These are phyloP conservation scores for Lepidurus apus DNA, from an alignment of 1,140 invertebrate genomes.

Conservation along the genomic window DNA sequence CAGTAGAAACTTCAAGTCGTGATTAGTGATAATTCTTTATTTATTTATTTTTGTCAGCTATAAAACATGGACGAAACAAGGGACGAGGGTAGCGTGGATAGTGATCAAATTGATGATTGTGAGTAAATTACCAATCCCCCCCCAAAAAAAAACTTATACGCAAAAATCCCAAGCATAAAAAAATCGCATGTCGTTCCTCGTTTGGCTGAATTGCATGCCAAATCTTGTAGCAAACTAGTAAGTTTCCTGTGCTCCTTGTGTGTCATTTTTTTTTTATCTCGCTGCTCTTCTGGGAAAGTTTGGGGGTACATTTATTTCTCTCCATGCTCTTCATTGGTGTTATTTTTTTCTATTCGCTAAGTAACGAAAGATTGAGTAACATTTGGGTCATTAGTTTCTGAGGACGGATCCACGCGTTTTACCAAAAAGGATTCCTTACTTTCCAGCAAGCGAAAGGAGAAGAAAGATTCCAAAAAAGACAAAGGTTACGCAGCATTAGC, in stretches of 20 bases:
- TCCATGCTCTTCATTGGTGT: neutral
- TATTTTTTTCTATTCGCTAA: neutral
- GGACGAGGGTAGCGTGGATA: conserved; percentile 1
- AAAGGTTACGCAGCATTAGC: conserved; percentile 84
- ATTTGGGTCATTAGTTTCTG: conserved; percentile 15
- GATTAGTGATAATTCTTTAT: neutral
- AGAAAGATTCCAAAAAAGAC: conserved; percentile 67
- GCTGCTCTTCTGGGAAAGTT: neutral
- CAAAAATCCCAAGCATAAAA: neutral
- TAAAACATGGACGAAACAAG: neutral
- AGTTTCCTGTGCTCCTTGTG: neutral
- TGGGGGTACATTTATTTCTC: conserved; percentile 3
- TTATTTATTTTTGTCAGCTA: neutral
- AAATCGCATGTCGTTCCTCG: neutral
- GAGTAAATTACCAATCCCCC: conserved; percentile 1
- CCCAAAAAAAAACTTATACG: neutral
- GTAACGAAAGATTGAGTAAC: neutral
- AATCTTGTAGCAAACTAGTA: conserved; percentile 8
- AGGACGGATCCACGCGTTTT: conserved; percentile 24
- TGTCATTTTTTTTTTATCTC: neutral
- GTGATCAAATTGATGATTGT: conserved; percentile 19
- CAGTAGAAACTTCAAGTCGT: too few species aligned
- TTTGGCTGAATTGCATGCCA: conserved; percentile 18
- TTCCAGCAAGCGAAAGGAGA: conserved; percentile 33
- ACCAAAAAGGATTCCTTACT: conserved; percentile 28